Base-by-base conservation (phyloP, 2,888 invertebrate species). In the Drosophila koepferae region DNA sequence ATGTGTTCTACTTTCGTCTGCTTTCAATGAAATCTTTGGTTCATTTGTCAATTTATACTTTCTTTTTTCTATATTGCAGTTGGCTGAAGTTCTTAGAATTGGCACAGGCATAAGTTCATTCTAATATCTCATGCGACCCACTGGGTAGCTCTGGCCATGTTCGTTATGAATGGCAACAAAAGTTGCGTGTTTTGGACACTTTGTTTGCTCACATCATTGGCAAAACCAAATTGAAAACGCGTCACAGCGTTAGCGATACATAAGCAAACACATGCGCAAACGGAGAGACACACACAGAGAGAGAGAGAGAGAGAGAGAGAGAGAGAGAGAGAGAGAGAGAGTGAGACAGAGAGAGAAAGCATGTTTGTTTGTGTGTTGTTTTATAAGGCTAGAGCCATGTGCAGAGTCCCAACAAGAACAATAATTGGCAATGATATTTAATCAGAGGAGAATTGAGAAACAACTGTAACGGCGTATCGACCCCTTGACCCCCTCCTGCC, bases 381-480 rank as follows among this genome's bases (percentile, higher is more conserved):
- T 51, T 18, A 40, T 56, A 9, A 10, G n/a, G 46, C 43, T 43
- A 14, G 41, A 43, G 53, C 36, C 68, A 53, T 51, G 20, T 34
- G 16, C 14, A 9, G 28, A 51, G 51, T 12, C 44, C 14, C 28
- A 56, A 38, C 49, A 55, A 38, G 59, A 67, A 63, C 49, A 72
- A 72, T 49, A 77, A 80, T 80, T 72, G 78, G 67, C 78, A 67
- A 68, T 77, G 66, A 69, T 72, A 74, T 71, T 69, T 64, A 74
- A 62, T 68, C 53, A 71, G 68, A 55, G 60, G 62, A 48, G 23
- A 68, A 56, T 28, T 16, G 55, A 40, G 31, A 31, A 53, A 36
- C 72, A 63, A 36, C 63, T 49, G 63, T 44, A 58, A 49, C 54
- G 58, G 59, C 67, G 66, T 61, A 40, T 54, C 20, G 44, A 18